Conservation (phyloP, 1,140 invertebrate species). For the Drosophila persimilis region DNA sequence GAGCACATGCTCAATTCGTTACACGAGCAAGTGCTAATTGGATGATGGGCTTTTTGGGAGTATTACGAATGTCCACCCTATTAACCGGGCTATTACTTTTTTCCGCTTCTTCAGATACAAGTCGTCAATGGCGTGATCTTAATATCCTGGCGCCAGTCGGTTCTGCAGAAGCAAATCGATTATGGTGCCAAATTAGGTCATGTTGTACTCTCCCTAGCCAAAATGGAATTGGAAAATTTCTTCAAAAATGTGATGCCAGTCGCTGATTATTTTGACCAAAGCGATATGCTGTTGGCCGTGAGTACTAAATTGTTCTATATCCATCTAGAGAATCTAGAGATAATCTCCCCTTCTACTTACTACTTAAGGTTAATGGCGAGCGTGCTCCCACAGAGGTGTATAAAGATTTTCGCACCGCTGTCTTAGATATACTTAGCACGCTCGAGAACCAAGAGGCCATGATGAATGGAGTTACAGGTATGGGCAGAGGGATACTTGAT, state of each 20-base stretch:
- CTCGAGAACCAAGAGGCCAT: slow-evolving; percentile 86
- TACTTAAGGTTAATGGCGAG: slow-evolving; percentile 90
- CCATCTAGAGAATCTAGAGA: background rate
- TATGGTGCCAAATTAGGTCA: slow-evolving; percentile 94
- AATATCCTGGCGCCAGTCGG: slow-evolving; percentile 92
- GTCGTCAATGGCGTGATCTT: slow-evolving; percentile 93
- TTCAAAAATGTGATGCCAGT: slow-evolving; percentile 94
- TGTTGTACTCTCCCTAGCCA: slow-evolving; percentile 91
- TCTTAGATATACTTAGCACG: slow-evolving; percentile 88
- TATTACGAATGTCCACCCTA: background rate
- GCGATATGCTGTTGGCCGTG: slow-evolving; percentile 91
- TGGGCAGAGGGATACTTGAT: slow-evolving; percentile 84
- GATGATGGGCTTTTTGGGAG: background rate
- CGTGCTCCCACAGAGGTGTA: slow-evolving; percentile 92
- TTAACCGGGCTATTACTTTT: background rate
- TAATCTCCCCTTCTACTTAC: background rate
- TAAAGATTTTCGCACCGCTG: slow-evolving; percentile 89
- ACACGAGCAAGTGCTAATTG: slow-evolving; percentile 39
- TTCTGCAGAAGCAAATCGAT: slow-evolving; percentile 93
- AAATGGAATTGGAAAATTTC: slow-evolving; percentile 95
- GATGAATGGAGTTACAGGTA: slow-evolving; percentile 84
- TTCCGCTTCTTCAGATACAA: slow-evolving; percentile 87
- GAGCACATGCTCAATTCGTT: too few relatives aligned
- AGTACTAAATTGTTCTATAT: slow-evolving; percentile 76
- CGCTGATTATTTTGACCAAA: slow-evolving; percentile 94